Evolutionary conservation across 1,140 invertebrate genomes (phyloP).

Genomic region (Calosoma granatense): DNA sequence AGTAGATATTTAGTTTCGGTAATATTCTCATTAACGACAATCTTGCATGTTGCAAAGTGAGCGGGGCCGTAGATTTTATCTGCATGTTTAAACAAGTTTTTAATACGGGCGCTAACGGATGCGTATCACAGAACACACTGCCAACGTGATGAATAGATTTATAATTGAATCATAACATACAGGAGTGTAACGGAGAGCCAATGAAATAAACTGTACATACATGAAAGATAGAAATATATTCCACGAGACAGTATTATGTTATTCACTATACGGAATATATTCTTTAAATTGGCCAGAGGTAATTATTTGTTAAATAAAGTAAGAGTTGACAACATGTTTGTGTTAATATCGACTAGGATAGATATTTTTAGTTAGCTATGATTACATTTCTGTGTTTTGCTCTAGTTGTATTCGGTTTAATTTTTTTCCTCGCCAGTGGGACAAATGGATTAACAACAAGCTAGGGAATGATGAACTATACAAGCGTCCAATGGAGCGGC

Average conservation of each 20-base stretch:
- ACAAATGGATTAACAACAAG: neutral
- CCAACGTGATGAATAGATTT: neutral
- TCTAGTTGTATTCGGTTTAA: neutral
- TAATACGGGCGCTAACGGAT: neutral
- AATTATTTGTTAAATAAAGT: too few relatives aligned
- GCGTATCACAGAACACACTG: neutral
- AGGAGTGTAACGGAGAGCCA: too few relatives aligned
- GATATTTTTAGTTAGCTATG: too few relatives aligned
- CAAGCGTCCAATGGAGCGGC: neutral
- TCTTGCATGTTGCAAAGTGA: neutral
- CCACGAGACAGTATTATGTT: too few relatives aligned
- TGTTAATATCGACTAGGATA: too few relatives aligned
- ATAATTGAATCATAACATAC: neutral
- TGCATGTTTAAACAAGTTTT: neutral
- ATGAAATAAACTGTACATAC: too few relatives aligned
- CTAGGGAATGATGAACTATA: slow-evolving; percentile 1
- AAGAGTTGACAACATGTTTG: too few relatives aligned
- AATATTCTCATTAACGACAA: neutral
- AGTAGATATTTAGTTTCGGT: neutral
- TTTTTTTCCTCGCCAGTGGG: neutral
- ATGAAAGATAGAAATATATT: too few relatives aligned
- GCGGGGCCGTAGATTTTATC: neutral
- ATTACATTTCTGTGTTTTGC: too few relatives aligned
- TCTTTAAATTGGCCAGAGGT: too few relatives aligned
- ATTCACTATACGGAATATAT: too few relatives aligned